Evolutionary conservation across 2,888 invertebrate genomes (phyloP).

Genomic region (Neelides folsomi): DNA sequence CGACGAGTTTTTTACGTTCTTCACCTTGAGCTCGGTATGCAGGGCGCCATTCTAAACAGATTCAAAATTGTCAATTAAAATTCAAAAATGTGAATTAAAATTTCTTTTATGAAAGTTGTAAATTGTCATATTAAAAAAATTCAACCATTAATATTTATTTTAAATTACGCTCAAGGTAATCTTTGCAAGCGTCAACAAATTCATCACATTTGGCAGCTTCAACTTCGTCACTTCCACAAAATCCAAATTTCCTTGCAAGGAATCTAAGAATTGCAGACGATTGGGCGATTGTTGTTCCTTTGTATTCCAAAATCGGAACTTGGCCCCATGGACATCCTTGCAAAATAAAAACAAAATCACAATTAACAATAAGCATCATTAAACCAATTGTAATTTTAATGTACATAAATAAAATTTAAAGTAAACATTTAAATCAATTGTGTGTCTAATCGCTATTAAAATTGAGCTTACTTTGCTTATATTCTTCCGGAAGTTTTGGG

Average conservation of each 20-base stretch:
- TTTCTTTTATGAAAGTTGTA: background rate
- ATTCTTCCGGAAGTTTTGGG: conserved; percentile 8
- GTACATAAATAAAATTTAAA: background rate
- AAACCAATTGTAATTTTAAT: too few relatives aligned
- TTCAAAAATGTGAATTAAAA: background rate
- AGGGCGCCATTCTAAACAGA: background rate
- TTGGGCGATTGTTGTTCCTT: conserved; percentile 31
- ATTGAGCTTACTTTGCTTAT: conserved; percentile 21
- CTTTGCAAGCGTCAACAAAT: conserved; percentile 13
- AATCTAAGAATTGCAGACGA: conserved; percentile 32
- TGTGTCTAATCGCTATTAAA: too few relatives aligned
- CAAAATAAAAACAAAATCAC: background rate
- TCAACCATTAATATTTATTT: background rate
- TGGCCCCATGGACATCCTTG: conserved; percentile 29
- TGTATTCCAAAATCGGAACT: conserved; percentile 32
- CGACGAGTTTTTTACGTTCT: background rate
- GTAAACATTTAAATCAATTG: background rate
- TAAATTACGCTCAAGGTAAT: conserved; percentile 12
- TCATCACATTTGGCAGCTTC: conserved; percentile 22
- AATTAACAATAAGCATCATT: background rate
- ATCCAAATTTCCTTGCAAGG: conserved; percentile 30
- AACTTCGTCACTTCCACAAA: conserved; percentile 27
- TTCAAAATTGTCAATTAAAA: background rate
- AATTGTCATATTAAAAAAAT: background rate
- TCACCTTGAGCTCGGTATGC: background rate